Conservation (phyloP, 2,797 vertebrate genomes). For the Erethizon dorsatum region DNA sequence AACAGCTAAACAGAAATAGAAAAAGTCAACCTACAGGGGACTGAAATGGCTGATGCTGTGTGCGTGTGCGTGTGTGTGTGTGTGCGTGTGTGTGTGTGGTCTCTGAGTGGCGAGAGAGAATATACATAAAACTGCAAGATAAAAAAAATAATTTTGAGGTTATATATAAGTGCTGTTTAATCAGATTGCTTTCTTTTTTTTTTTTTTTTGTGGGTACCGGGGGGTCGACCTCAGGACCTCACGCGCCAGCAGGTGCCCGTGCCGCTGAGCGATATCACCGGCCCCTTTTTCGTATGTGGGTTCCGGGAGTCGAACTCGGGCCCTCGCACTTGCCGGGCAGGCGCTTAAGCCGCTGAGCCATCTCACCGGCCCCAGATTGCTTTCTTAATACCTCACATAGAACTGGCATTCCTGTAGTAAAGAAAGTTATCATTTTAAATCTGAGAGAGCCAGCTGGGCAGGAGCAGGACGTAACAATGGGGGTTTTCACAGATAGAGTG, state of each 20-base stretch:
- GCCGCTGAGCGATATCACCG: no score
- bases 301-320: no score
- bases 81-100: neutral
- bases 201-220: no score
- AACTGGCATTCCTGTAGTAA: neutral
- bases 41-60: neutral
- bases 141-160: neutral
- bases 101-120: neutral
- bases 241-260: no score
- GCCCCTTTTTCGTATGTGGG: no score
- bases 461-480: neutral
- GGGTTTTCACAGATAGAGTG: neutral
- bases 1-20: neutral
- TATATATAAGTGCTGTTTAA: neutral
- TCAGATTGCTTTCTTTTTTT: neutral
- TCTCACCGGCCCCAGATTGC: neutral
- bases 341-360: no score
- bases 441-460: neutral
- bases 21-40: neutral
- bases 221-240: no score
- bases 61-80: neutral
- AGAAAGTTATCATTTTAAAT: neutral
- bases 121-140: neutral
- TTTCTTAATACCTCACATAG: neutral
- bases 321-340: no score